Base-by-base conservation (phyloP, 2,797 vertebrate species). In the Microtus agrestis region DNA sequence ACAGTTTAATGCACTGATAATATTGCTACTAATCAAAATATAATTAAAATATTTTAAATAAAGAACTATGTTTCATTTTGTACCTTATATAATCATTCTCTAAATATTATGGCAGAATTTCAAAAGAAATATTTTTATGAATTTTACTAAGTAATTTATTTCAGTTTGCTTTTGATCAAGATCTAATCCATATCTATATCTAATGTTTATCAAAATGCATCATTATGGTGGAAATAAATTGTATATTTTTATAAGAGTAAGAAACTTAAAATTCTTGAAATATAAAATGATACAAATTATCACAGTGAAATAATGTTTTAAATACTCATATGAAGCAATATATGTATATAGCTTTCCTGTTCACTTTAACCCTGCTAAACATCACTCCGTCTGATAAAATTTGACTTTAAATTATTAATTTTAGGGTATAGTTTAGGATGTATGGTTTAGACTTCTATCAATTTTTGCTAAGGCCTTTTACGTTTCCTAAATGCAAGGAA, bases 381-480 rank as follows among this genome's bases (percentile, higher is more conserved):
- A 97, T 84, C 79, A 8, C 4, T 31, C 9, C 29, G 0, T 73
- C 31, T 87, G 84, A 95, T 88, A 90, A 92, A 96, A 76, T 96
- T 79, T 93, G 80, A 54, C 67, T 61, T 12, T 85, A 95, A 69
- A 1, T 89, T 97, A 95, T 96, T 96, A 96, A 59, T 96, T 97
- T n/a, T 1, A 97, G 46, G 93, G 54, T 95, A 92, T 98, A 94
- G 92, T 4, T 76, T 95, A 81, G 80, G 65, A 37, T 0, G 48
- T 95, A 43, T 96, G 63, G n/a, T 88, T 96, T n/a, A 97, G 89
- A 74, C 29, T 97, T 97, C 94, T 96, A 91, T 96, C 95, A 91
- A 31, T 91, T 98, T 92, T 92, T 3, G 0, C 95, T 97, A 97
- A 73, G 95, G 87, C n/a, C 9, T 29, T 95, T 96, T 97, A 84